phyloP scores from a whole-genome alignment of 2,888 invertebrate species.

The Cosmopolites sordidus region DNA sequence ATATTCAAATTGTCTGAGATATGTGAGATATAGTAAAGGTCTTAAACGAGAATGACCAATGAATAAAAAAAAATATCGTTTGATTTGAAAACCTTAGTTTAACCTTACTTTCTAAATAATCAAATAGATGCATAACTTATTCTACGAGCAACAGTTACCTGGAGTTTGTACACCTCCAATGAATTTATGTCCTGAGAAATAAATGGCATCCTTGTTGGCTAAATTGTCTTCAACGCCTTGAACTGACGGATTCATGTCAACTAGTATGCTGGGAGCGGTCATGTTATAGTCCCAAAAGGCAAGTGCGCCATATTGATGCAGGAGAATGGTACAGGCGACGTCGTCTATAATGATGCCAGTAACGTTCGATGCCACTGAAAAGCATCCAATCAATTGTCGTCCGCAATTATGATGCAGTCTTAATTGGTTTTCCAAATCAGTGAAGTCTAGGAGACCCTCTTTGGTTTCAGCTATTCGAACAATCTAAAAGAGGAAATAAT shows the following conservation, averaged over 20 bases:
- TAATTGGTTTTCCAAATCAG: conserved; percentile 68
- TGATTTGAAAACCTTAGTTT: no score
- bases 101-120: no score
- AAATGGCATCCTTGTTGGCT: conserved; percentile 84
- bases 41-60: no score
- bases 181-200: conserved; percentile 87
- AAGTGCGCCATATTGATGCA: conserved; percentile 78
- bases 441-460: conserved; percentile 74
- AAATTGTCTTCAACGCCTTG: conserved; percentile 63
- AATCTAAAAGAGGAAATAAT: conserved; percentile 56
- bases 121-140: no score
- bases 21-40: no score
- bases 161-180: conserved; percentile 87
- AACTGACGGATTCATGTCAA: conserved; percentile 80
- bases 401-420: conserved; percentile 59
- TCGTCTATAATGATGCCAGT: conserved; percentile 85
- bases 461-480: conserved; percentile 73
- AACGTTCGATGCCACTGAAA: conserved; percentile 82
- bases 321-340: conserved; percentile 70
- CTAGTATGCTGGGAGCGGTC: conserved; percentile 71
- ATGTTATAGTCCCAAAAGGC: conserved; percentile 90
- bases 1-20: no score
- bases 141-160: conserved; percentile 45
- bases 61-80: no score
- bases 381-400: conserved; percentile 76